Evolutionary conservation across 2,888 invertebrate species (phyloP), one percentile per base, ranked within the genome.

Genomic region (Trachelus tabidus): DNA sequence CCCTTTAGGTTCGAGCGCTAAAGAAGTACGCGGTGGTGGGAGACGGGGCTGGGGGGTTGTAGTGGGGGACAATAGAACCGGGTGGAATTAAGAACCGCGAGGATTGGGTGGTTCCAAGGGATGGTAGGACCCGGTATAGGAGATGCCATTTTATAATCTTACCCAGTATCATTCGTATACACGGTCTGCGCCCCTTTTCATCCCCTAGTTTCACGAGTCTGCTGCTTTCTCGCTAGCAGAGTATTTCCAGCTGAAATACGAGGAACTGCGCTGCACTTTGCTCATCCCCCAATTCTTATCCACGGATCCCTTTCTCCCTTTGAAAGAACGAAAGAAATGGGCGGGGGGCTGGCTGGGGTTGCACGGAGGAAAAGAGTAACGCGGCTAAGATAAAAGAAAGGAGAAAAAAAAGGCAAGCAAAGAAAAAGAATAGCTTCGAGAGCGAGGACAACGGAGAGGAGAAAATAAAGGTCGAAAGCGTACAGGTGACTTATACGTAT

Each of bases 61-160:
- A 73, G 69, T 75, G 77, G 80, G 37, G 73, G 83, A 85, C 83
- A 84, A 84, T 80, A 83, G 83, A 85, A 81, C 79, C 76, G 80
- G 80, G 83, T 82, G 82, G 85, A 88, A 87, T 88, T 87, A 88
- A 88, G 86, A 85, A 85, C 81, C 79, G 81, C 79, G 74, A 33
- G 73, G 75, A 73, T 31, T 34, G 71, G 71, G 23, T 56, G 56
- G 56, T 23, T 56, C 56, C 56, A 56, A 56, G 56, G 56, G 56
- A 56, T 56, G 23, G 56, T 6, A 56, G 23, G 56, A 23, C 23
- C 73, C 75, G 80, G 80, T 79, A 75, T 77, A 84, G 81, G 83
- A 76, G 83, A 84, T 84, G 87, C 88, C 88, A 88, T 88, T 87
- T 88, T 88, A 87, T 87, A 87, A 87, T 87, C 85, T 85, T 85